Percentiles rank a stretch among this genome's conserved stretches.
These are phyloP conservation scores for Leptestheria dahalacensis DNA, from an alignment of 1,140 invertebrate species.

Conservation along the genomic window DNA sequence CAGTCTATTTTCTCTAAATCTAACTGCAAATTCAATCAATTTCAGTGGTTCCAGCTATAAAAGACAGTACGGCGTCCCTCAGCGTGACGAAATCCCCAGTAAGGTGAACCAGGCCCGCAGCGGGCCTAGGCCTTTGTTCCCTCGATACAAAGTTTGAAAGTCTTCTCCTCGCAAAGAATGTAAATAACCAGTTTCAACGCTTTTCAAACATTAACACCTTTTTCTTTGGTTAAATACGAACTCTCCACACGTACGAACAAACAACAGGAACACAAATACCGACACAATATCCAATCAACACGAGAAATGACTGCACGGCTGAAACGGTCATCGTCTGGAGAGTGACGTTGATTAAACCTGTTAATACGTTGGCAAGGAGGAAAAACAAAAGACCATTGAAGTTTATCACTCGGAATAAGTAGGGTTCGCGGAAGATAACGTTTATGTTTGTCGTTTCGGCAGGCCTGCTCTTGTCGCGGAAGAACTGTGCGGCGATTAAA, in stretches of 20 bases:
- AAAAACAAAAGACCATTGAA: conserved; percentile 63
- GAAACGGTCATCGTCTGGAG: conserved; percentile 42
- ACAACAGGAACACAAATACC: background rate
- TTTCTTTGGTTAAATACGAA: background rate
- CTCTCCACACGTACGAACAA: background rate
- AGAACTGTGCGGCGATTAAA: conserved; percentile 5
- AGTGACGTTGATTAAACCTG: conserved; percentile 57
- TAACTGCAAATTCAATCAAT: too few species aligned
- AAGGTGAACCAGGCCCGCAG: too few species aligned
- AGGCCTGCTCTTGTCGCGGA: conserved; percentile 20
- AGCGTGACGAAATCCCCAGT: too few species aligned
- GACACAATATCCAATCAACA: conserved; percentile 36
- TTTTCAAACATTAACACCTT: background rate
- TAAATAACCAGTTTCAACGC: too few species aligned
- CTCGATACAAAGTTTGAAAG: too few species aligned
- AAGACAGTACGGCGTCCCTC: too few species aligned
- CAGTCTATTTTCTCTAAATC: too few species aligned
- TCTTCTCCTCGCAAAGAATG: too few species aligned
- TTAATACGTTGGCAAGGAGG: conserved; percentile 57
- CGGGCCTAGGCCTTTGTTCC: too few species aligned
- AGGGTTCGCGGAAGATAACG: conserved; percentile 28
- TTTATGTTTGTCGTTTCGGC: conserved; percentile 15
- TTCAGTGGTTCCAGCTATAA: too few species aligned
- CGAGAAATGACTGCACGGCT: conserved; percentile 31
- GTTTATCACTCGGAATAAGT: conserved; percentile 48